Base-by-base conservation (phyloP, 2,797 vertebrate genomes). In the Gymnodraco acuticeps region DNA sequence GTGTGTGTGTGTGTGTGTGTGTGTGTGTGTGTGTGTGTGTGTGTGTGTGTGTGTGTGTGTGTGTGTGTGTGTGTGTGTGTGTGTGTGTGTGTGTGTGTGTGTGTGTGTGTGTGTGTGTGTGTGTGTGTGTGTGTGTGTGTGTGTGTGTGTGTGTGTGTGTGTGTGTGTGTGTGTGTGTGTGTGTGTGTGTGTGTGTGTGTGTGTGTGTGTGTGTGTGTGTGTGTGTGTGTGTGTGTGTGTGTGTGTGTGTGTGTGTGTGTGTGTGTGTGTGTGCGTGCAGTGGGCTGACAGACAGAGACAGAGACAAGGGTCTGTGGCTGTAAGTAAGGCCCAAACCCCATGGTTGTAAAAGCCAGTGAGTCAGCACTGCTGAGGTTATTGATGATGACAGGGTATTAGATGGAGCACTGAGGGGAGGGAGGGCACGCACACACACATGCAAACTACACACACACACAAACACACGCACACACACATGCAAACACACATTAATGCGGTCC, bases 321-420 rank as follows among this genome's bases (percentile, higher is more conserved):
- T 79, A 83, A 91, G 85, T 84, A 88, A 87, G 84, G 55, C 87
- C 85, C 90, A 89, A 91, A 91, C 89, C 89, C 87, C 85, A 84
- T 73, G 82, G 86, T 87, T 90, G 91, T 91, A 90, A 89, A 93
- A 91, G 90, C 82, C 87, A 79, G 78, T 89, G 90, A 93, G 89
- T 93, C 91, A 93, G 92, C 91, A 90, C 59, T 78, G 84, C 81
- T 90, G 92, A 93, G 90, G 90, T 92, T 93, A 92, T 93, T 93
- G 90, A 92, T 93, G 92, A 93, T 93, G 90, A 92, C 91, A 93
- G 91, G 92, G 90, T 92, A 92, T 93, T 92, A 93, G 88, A 90
- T 90, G 83, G 54, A 88, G 87, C 80, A 62, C 81, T 61, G 80
- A 87, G 80, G 75, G 81, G 86, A 80, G 84, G 77, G 87, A 76